phyloP scores from a whole-genome alignment of 1,140 invertebrate genomes.

The Papilio aristodemus region DNA sequence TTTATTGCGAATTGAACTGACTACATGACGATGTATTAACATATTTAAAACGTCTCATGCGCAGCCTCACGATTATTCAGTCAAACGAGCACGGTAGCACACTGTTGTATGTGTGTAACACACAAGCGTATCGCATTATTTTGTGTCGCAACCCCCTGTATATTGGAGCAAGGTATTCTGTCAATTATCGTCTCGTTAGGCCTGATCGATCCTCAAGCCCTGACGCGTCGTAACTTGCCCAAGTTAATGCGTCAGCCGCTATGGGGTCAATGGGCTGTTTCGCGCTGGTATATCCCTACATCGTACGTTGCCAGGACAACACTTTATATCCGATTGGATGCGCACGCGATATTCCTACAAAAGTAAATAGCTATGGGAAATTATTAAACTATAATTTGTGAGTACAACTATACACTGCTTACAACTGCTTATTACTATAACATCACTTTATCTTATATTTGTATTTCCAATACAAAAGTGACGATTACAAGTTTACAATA shows the following conservation, averaged over 20 bases:
- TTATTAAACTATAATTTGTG: too few species aligned
- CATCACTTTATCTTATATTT: too few species aligned
- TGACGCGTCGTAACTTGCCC: conserved; percentile 10
- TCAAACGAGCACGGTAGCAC: conserved; percentile 29
- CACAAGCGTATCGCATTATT: neutral
- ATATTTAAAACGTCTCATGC: conserved; percentile 10
- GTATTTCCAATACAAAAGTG: too few species aligned
- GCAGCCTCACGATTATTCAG: conserved; percentile 23
- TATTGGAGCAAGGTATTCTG: neutral
- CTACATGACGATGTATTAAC: neutral
- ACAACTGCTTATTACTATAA: too few species aligned
- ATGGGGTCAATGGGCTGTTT: conserved; percentile 7
- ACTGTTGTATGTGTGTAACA: neutral
- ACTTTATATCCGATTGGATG: conserved; percentile 2
- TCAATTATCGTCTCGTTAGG: conserved; percentile 19
- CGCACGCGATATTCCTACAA: neutral
- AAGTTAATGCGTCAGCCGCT: neutral
- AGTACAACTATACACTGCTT: too few species aligned
- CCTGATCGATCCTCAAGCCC: neutral
- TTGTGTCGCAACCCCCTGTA: neutral
- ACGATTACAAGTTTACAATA: too few species aligned
- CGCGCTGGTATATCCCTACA: neutral
- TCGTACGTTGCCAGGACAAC: neutral
- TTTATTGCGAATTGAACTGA: too few species aligned
- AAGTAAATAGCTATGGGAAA: neutral